A percentile compares a stretch with the other conserved stretches of the same genome.
Evolutionary conservation across 2,113 vertebrate species (phyloP).

Genomic region (Microcebus lehilahytsara): DNA sequence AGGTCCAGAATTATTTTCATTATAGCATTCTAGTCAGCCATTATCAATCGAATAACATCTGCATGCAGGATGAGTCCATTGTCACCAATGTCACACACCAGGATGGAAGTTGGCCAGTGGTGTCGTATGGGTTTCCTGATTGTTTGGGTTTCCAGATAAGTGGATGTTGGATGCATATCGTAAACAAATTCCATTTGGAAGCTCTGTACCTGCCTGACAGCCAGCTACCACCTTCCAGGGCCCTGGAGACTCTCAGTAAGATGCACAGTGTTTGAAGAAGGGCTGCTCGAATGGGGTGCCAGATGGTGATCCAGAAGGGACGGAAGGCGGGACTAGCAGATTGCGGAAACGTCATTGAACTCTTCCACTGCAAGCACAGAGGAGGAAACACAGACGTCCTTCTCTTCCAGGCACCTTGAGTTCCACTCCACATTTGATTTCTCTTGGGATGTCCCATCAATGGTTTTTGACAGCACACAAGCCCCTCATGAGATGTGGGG

Average conservation of each 20-base stretch:
- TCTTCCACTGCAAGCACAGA: neutral
- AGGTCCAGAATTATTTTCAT: neutral
- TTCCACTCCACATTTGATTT: neutral
- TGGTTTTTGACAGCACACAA: neutral
- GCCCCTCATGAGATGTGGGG: neutral
- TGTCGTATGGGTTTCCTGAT: neutral
- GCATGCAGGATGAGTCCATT: neutral
- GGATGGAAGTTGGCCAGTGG: neutral
- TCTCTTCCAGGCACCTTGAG: neutral
- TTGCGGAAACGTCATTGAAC: neutral
- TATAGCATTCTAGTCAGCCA: neutral
- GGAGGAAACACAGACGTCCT: neutral
- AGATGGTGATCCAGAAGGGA: neutral
- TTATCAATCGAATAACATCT: neutral
- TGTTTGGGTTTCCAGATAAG: slow-evolving; percentile 36
- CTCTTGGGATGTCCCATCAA: neutral
- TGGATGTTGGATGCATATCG: neutral
- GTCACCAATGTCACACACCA: neutral
- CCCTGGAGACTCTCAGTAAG: neutral
- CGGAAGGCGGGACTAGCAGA: neutral
- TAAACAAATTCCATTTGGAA: neutral
- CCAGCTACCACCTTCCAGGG: neutral
- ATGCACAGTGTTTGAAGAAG: neutral
- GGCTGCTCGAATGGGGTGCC: neutral
- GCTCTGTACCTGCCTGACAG: neutral